Evolutionary conservation across 1,140 invertebrate species (phyloP).

Genomic region (Drosophila kanapiae): DNA sequence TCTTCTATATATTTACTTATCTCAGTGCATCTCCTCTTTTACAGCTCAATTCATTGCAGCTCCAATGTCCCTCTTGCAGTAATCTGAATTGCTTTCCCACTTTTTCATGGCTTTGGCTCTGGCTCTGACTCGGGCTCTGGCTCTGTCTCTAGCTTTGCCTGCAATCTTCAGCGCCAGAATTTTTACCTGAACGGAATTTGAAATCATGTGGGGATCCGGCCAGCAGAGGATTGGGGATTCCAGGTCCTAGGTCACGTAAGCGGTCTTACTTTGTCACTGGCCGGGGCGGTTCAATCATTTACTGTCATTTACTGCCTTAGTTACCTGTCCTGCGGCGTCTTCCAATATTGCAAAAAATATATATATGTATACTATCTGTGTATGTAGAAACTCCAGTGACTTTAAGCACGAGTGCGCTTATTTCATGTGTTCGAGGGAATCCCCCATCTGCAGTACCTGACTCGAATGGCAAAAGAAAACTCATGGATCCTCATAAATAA

Average conservation of each 20-base stretch:
- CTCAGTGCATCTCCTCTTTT: slow-evolving; percentile 14
- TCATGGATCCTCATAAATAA: slow-evolving; percentile 52
- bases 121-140: slow-evolving; percentile 27
- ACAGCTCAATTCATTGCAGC: slow-evolving; percentile 71
- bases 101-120: slow-evolving; percentile 70
- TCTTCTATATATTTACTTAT: not conserved
- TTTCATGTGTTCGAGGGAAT: slow-evolving; percentile 39
- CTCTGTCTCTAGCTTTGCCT: slow-evolving; percentile 34
- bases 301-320: slow-evolving; percentile 77
- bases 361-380: not conserved
- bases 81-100: slow-evolving; percentile 78
- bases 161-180: slow-evolving; percentile 72
- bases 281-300: slow-evolving; percentile 73
- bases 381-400: slow-evolving; percentile 32
- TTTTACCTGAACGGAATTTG: slow-evolving; percentile 76
- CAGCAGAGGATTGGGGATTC: slow-evolving; percentile 14
- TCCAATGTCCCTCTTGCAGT: slow-evolving; percentile 56
- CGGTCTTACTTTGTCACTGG: slow-evolving; percentile 78
- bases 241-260: slow-evolving; percentile 67
- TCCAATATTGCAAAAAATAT: slow-evolving; percentile 35
- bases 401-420: slow-evolving; percentile 74
- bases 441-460: slow-evolving; percentile 35
- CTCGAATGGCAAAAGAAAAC: slow-evolving; percentile 34
- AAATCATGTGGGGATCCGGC: slow-evolving; percentile 62
- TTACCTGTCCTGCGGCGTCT: slow-evolving; percentile 60